Evolutionary conservation across 2,797 vertebrate species (phyloP), one percentile per base, ranked within the genome.

Genomic region (Onychomys arenicola): DNA sequence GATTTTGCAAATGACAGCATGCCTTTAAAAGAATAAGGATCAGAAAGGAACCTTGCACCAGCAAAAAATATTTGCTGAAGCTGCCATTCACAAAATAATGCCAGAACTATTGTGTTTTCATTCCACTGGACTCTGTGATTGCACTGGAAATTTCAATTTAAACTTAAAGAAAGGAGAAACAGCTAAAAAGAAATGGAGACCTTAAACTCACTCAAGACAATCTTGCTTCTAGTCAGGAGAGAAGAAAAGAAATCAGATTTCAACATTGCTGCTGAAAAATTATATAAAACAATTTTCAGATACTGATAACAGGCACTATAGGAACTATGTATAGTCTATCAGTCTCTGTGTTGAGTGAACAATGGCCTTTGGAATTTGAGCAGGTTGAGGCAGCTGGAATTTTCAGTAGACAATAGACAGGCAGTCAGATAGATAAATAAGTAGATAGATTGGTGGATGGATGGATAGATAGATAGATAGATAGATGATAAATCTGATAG

Each of bases 131-230:
- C 19, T 82, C 73, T 27, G 59, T 89, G 37, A 81, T 29, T 87
- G 27, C 27, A 65, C n/a, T 78, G 37, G 76, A 65, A 76, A 76
- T 49, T 82, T 32, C 32, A 80, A 40, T 46, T 89, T 27, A 86
- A 82, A 71, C 65, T 34, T 65, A 46, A 93, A 67, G 73, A 94
- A 94, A 95, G n/a, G 37, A 88, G 63, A 90, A 93, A 10, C 34
- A 95, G 32, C 40, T 67, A 29, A 77, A 89, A 63, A 93, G 84
- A 85, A 95, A 43, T 19, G 6, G 14, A 29, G 57, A 86, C 32
- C 43, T 89, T 57, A 83, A 40, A 65, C 29, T 92, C 59, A 61
- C 16, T 49, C 52, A 25, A 4, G 2, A 86, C 40, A 86, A 34
- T 2, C 9, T 73, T 25, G 12, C 32, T 94, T 75, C 34, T 71